Percentiles rank a stretch among this genome's conserved stretches.
These are phyloP conservation scores for Meghimatium bilineatum DNA, from an alignment of 2,888 invertebrate species.

Conservation along the genomic window DNA sequence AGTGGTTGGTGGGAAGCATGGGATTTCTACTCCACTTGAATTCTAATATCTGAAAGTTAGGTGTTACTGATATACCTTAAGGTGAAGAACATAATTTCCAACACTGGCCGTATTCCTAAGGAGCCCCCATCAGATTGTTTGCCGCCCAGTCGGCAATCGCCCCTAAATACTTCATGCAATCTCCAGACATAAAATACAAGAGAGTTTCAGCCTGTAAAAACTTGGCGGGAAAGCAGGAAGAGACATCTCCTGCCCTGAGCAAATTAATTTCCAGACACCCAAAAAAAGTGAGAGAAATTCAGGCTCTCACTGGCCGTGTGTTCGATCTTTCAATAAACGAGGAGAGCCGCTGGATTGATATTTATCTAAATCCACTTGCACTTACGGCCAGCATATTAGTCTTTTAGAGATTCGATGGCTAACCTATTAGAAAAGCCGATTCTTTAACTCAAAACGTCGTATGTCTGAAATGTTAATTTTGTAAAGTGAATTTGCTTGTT, in stretches of 20 bases:
- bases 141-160: not conserved
- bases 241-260: slow-evolving; percentile 3
- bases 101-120: not conserved
- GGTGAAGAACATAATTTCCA: slow-evolving; percentile 16
- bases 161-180: not conserved
- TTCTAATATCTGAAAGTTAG: no score
- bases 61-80: no score
- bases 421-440: not conserved
- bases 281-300: slow-evolving; percentile 1
- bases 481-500: not conserved
- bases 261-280: slow-evolving; percentile 32
- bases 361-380: slow-evolving; percentile 30
- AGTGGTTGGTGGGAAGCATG: no score
- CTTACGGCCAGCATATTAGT: not conserved
- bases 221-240: slow-evolving; percentile 16
- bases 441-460: not conserved
- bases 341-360: not conserved
- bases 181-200: slow-evolving; percentile 15
- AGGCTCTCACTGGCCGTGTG: not conserved
- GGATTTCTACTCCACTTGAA: no score
- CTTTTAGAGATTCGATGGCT: not conserved
- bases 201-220: not conserved
- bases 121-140: not conserved
- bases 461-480: not conserved
- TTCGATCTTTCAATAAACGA: slow-evolving; percentile 36